Conservation (phyloP, 2,113 vertebrate genomes). For the Chelonoidis abingdonii region DNA sequence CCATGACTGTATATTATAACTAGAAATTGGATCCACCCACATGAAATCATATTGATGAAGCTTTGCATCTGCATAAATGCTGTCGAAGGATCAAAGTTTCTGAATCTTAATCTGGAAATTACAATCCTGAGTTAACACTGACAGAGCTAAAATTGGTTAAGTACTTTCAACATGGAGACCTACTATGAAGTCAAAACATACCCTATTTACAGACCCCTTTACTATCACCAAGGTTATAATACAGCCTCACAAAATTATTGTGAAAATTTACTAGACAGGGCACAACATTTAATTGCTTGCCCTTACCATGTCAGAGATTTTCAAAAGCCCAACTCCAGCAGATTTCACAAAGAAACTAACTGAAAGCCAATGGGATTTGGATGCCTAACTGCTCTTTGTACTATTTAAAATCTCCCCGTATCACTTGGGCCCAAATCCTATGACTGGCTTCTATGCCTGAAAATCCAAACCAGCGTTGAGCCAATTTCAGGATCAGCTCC, state of each 20-base stretch:
- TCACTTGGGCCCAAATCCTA: neutral
- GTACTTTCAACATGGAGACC: neutral
- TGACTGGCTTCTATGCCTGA: neutral
- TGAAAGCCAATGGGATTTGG: rapidly evolving
- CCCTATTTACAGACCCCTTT: neutral
- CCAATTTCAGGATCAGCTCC: neutral
- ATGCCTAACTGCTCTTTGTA: neutral
- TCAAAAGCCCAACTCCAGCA: neutral
- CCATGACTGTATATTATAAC: neutral
- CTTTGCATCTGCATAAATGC: neutral
- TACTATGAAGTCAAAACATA: neutral
- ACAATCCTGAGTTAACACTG: neutral
- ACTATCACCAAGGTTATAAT: neutral
- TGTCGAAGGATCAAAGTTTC: neutral
- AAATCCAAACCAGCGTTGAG: neutral
- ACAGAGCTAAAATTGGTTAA: no score
- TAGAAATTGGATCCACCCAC: no score
- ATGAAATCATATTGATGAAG: neutral
- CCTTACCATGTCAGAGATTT: neutral
- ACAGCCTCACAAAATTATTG: neutral
- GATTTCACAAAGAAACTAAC: neutral
- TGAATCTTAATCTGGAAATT: neutral
- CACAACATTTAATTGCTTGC: neutral
- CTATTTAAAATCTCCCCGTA: neutral
- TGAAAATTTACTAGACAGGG: neutral